Evolutionary conservation across 2,113 vertebrate species (phyloP), one percentile per base, ranked within the genome.

Genomic region (Macrotus californicus): DNA sequence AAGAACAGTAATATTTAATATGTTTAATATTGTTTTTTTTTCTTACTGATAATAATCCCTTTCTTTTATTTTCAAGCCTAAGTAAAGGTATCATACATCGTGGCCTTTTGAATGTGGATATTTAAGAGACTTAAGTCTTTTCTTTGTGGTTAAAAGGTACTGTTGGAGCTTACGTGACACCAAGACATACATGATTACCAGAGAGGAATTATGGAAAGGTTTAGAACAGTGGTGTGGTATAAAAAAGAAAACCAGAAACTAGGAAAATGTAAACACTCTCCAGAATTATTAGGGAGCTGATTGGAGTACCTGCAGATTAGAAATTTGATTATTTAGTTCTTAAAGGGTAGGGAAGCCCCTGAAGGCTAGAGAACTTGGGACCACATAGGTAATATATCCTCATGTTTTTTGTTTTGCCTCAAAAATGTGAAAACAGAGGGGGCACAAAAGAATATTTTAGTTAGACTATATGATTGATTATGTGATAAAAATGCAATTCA

Each of bases 21-120:
- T 56, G 50, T 84, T 89, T 94, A 72, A 89, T 86, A 50, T 67
- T 93, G 46, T 34, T 85, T 89, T 16, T 73, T 92, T 92, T 87
- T 61, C 31, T n/a, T 86, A 41, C 2, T 81, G 14, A 43, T 81
- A 19, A 46, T 24, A 61, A 34, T 54, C 6, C 6, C 39, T 85
- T 73, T 73, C 29, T 91, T 9, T 59, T 77, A 82, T 87, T 87
- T 81, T 87, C 26, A 87, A 87, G 13, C 6, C 29, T 48, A 81
- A 86, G 13, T 64, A 87, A 82, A 66, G 29, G 6, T 87, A 14
- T 87, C 64, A 77, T 34, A 87, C 29, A 48, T 43, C 26, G 31
- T 90, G 41, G 31, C 10, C 10, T 82, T 87, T 77, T 80, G 86
- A 89, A 94, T 90, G 4, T 90, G 75, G 2, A 9, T 59, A 64